phyloP scores from a whole-genome alignment of 2,888 invertebrate genomes.

The Laspeyria flexula region DNA sequence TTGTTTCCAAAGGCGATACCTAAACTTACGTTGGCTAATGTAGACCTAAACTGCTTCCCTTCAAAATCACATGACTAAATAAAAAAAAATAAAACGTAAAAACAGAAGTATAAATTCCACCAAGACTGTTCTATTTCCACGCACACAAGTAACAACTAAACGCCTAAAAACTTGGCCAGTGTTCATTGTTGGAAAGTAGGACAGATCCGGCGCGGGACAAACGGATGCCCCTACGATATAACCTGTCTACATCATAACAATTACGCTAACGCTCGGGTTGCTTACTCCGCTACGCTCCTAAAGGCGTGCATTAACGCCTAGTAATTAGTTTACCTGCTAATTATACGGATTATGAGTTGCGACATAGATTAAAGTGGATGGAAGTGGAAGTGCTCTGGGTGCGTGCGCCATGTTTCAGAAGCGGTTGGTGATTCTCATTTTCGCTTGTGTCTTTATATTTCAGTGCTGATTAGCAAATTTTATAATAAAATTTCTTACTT shows the following conservation, averaged over 20 bases:
- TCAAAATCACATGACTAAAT: not conserved
- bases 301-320: constrained; percentile 40
- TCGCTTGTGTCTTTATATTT: no score
- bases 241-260: constrained; percentile 38
- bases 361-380: constrained; percentile 28
- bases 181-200: constrained; percentile 31
- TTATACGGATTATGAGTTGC: constrained; percentile 40
- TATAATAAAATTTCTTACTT: no score
- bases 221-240: constrained; percentile 35
- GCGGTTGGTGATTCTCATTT: no score
- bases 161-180: constrained; percentile 11
- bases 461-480: no score
- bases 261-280: constrained; percentile 33
- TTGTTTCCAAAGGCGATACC: no score
- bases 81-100: not conserved
- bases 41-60: no score
- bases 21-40: no score
- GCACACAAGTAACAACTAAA: not conserved
- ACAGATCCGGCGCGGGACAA: constrained; percentile 8
- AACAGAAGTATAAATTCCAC: not conserved
- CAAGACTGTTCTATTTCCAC: not conserved
- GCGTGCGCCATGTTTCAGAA: no score
- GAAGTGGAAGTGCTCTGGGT: constrained; percentile 1
- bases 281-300: constrained; percentile 10
- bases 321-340: constrained; percentile 45